phyloP scores from a whole-genome alignment of 2,113 vertebrate genomes.

The Mesocricetus auratus region DNA sequence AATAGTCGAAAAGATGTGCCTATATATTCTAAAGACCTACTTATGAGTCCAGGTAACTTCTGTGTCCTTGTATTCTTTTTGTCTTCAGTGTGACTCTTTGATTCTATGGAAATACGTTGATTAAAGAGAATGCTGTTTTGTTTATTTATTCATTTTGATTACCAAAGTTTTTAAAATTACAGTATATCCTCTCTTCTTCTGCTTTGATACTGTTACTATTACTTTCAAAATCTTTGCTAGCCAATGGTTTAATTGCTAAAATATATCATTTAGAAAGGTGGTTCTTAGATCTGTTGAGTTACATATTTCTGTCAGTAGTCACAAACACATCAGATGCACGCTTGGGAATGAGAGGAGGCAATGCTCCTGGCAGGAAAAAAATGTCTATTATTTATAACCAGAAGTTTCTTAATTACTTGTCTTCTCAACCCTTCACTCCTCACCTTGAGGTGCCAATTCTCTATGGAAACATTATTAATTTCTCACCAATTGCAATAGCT shows the following conservation, averaged over 20 bases:
- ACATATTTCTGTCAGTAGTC: not conserved
- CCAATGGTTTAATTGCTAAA: too few species aligned
- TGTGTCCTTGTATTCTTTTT: not conserved
- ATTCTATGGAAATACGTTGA: not conserved
- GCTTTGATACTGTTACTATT: not conserved
- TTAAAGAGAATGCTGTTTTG: not conserved
- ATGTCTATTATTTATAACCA: not conserved
- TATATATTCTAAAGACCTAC: not conserved
- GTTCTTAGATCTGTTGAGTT: not conserved
- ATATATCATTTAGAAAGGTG: not conserved
- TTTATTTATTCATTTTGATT: not conserved
- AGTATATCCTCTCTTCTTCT: not conserved
- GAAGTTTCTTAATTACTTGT: not conserved
- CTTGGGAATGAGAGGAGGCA: not conserved
- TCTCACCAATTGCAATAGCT: not conserved
- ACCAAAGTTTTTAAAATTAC: not conserved
- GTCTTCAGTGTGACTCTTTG: not conserved
- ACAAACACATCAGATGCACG: not conserved
- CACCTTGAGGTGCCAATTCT: not conserved
- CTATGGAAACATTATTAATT: not conserved
- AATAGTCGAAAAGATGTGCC: not conserved
- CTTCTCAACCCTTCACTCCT: not conserved
- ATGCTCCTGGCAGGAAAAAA: too few species aligned
- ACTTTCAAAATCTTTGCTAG: not conserved
- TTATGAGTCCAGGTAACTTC: not conserved